These are phyloP conservation scores for Stegodyphus mimosarum DNA, from an alignment of 1,140 invertebrate species.

Conservation along the genomic window DNA sequence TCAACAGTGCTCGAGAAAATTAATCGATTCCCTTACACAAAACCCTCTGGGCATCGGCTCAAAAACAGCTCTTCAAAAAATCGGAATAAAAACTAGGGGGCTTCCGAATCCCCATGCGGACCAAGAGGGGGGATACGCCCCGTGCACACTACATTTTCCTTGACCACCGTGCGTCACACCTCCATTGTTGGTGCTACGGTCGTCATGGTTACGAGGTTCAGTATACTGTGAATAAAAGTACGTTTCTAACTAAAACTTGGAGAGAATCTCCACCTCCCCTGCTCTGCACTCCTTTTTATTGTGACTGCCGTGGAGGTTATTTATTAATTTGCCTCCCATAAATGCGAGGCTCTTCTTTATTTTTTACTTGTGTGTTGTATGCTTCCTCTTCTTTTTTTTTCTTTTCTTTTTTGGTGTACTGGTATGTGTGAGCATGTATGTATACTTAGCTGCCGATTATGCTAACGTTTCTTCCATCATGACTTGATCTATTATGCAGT, in stretches of 20 bases:
- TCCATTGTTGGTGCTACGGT: constrained; percentile 40
- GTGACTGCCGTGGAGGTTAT: constrained; percentile 31
- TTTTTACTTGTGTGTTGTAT: not conserved
- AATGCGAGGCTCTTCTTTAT: constrained; percentile 2
- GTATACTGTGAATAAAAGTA: constrained; percentile 55
- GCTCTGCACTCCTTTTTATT: constrained; percentile 5
- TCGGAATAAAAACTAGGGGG: not conserved
- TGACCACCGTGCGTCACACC: constrained; percentile 39
- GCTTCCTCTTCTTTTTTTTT: not conserved
- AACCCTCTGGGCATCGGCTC: no score
- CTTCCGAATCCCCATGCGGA: not conserved
- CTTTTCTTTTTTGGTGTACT: not conserved
- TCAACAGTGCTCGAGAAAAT: no score
- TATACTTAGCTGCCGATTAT: not conserved
- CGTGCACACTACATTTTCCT: not conserved
- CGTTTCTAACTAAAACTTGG: constrained; percentile 43
- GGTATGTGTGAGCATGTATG: constrained; percentile 22
- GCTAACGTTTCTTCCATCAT: constrained; percentile 25
- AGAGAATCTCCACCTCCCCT: not conserved
- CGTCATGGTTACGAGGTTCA: constrained; percentile 39
- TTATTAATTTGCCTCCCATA: constrained; percentile 55
- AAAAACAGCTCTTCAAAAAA: no score
- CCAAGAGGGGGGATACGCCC: not conserved
- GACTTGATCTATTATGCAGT: constrained; percentile 21
- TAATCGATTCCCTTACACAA: no score